Evolutionary conservation across 2,797 vertebrate species (phyloP), one percentile per base, ranked within the genome.

Genomic region (Crypturellus tataupa): DNA sequence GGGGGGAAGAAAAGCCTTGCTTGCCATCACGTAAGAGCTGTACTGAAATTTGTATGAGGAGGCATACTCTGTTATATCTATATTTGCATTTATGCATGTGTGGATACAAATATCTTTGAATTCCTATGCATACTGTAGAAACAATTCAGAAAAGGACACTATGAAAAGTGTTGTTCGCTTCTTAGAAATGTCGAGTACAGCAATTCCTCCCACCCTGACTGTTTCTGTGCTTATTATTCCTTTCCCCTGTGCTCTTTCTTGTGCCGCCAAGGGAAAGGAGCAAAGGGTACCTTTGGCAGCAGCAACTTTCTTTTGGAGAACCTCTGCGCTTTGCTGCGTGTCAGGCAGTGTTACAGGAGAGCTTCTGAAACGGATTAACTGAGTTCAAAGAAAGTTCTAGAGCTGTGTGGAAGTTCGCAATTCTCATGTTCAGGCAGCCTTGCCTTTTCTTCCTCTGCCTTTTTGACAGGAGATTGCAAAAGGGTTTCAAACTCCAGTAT

Each of bases 381-480:
- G 67, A 92, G 59, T 90, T 92, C 67, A 91, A 11, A 71, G n/a
- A 46, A 75, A 80, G 64, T 82, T 94, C 20, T 18, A 21, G 75
- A 89, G 89, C 70, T 87, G 78, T 80, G 46, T 67, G 75, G 62
- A 89, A 94, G 42, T 91, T 95, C 69, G 65, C 77, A 63, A 20
- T 84, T 87, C 79, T 33, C 27, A 16, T 47, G 25, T 29, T 69
- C 35, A 69, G 47, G 33, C 18, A 49, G 7, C 6, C 37, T 29
- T 47, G 14, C 17, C 5, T 31, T 55, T 31, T 55, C 31, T 87
- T 78, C 83, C 77, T 76, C 58, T 65, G 9, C 17, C 6, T 68
- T 89, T 92, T 95, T 93, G 73, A 91, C 80, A 84, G 58, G 72
- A 76, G 85, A 46, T 94, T 55, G 63, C 90, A 73, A 76, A 88